Conservation (phyloP, 30 jellyfish, hydroid and myxozoan species). For the Aurelia coerulea region DNA sequence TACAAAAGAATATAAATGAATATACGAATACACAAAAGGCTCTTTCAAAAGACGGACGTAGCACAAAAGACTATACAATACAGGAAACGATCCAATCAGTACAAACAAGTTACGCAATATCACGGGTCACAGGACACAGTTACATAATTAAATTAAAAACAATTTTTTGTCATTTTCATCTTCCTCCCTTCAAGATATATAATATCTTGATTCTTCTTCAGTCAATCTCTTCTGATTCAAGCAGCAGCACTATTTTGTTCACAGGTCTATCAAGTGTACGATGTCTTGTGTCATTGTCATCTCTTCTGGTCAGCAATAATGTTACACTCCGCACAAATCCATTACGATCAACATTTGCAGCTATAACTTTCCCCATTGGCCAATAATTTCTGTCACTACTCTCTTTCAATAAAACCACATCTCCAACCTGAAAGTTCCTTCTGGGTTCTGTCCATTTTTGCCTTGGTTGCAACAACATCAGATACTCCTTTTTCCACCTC, state of each 20-base stretch:
- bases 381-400: constrained; percentile 6
- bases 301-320: no score
- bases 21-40: background rate
- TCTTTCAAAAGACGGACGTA: no score
- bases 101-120: no score
- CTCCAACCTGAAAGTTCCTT: constrained; percentile 28
- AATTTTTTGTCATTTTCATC: background rate
- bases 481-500: constrained; percentile 52
- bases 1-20: constrained; percentile 1
- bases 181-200: constrained; percentile 15
- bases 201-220: constrained; percentile 19
- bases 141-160: no score
- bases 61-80: no score
- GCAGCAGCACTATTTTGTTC: constrained; percentile 14
- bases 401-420: constrained; percentile 24
- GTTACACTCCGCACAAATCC: no score
- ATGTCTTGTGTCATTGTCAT: no score
- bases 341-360: background rate
- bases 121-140: no score
- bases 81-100: no score
- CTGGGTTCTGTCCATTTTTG: constrained; percentile 13
- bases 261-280: constrained; percentile 13
- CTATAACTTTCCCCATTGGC: constrained; percentile 38
- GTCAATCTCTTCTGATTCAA: constrained; percentile 24
- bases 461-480: constrained; percentile 8